phyloP scores from a whole-genome alignment of 1,140 invertebrate species.

The Ostrea edulis region DNA sequence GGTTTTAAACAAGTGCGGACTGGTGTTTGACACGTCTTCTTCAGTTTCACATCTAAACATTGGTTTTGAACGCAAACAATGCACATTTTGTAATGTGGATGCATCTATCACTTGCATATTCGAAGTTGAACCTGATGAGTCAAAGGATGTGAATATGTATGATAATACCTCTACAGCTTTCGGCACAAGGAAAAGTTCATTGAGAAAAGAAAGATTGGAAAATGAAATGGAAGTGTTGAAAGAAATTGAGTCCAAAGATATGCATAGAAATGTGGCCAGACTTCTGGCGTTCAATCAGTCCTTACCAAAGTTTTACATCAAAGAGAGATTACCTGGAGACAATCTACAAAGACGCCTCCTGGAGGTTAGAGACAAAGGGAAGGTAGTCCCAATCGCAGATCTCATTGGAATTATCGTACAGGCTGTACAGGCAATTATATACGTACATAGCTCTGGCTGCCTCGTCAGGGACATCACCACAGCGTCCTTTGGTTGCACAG shows the following conservation, averaged over 20 bases:
- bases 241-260: background rate
- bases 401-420: background rate
- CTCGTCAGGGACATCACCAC: background rate
- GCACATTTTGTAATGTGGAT: background rate
- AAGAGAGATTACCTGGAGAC: slow-evolving; percentile 15
- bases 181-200: background rate
- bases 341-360: background rate
- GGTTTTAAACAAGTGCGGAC: background rate
- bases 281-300: background rate
- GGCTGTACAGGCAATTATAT: background rate
- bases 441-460: background rate
- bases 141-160: background rate
- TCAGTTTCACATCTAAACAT: background rate
- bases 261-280: slow-evolving; percentile 1
- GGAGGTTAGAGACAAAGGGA: slow-evolving; percentile 20
- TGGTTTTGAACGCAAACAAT: background rate
- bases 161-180: background rate
- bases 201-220: background rate
- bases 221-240: background rate
- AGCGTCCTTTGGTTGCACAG: background rate
- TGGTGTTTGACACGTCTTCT: background rate
- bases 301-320: background rate
- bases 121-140: background rate
- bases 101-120: background rate
- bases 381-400: background rate